Evolutionary conservation across 1,140 invertebrate genomes (phyloP), one percentile per base, ranked within the genome.

Genomic region (Tribolium castaneum): DNA sequence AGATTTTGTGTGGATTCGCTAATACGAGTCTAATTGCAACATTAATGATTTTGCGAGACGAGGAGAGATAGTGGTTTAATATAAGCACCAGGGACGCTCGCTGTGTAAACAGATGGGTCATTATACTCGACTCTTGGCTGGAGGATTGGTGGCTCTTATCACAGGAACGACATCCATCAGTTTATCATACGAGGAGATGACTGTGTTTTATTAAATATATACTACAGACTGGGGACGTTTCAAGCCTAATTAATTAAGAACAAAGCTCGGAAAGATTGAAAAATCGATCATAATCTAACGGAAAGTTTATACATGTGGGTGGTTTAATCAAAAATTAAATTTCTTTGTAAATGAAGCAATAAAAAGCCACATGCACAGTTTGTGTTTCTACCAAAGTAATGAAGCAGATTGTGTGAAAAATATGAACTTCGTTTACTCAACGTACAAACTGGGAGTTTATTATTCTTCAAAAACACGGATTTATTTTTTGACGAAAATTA

Each of bases 1-100:
- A 45, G 39, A 9, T 45, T 39, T 52, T n/a, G 51, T 19, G 51
- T 52, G 12, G 51, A 52, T 52, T 19, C 51, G 13, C 51, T 16
- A 2, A 25, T 35, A 66, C 59, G 59, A 12, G 30, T 25, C 34
- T 70, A 45, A 72, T 49, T 72, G 34, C 70, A 16, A 19, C 70
- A 14, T 72, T 72, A 72, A 72, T 72, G 70, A 72, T 72, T 72
- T 72, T 72, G 70, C 50, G 13, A 72, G 70, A 72, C 70, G 12
- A 45, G 35, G 70, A 72, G 13, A 30, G 16, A 45, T 16, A 49
- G 34, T 50, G 70, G 9, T 49, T 51, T 49, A 51, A 51, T 72
- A 30, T 22, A 59, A 59, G 54, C 54, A 52, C 19, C 54, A 50
- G 70, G 19, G 70, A 51, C 70, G 50, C 39, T 50, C 39, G 5